A percentile compares a stretch with the other conserved stretches of the same genome.
These are phyloP conservation scores for Poeciliopsis presidionis DNA, from an alignment of 2,797 vertebrate species.

Conservation along the genomic window DNA sequence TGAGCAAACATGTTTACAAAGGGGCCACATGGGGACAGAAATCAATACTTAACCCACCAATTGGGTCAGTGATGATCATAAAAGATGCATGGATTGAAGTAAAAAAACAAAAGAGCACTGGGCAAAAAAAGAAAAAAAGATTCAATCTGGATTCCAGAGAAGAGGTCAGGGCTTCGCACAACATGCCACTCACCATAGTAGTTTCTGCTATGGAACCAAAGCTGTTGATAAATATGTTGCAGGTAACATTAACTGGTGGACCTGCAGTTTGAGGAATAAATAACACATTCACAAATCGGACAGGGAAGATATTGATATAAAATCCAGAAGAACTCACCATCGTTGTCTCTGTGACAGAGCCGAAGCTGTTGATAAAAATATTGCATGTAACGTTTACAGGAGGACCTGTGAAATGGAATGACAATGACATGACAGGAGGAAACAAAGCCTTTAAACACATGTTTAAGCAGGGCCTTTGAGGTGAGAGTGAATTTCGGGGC, in stretches of 20 bases:
- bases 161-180: constrained; percentile 64
- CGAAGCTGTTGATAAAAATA: constrained; percentile 99
- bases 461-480: constrained; percentile 36
- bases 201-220: constrained; percentile 99
- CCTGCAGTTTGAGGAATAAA: constrained; percentile 96
- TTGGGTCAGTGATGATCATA: constrained; percentile 49
- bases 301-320: constrained; percentile 79
- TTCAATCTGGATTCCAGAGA: constrained; percentile 32
- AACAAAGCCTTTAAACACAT: constrained; percentile 61
- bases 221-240: constrained; percentile 99
- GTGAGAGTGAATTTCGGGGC: constrained; percentile 12
- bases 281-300: constrained; percentile 89
- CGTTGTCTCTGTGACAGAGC: constrained; percentile 96
- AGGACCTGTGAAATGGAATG: constrained; percentile 94
- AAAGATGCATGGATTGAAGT: constrained; percentile 18
- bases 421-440: constrained; percentile 69
- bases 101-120: constrained; percentile 2
- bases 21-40: constrained; percentile 18
- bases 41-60: constrained; percentile 49
- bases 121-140: constrained; percentile 16
- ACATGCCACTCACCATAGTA: constrained; percentile 95
- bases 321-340: constrained; percentile 90
- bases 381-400: constrained; percentile 99
- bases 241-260: constrained; percentile 99
- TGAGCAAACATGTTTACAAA: constrained; percentile 33